A percentile compares a stretch with the other conserved stretches of the same genome.
These are phyloP conservation scores for Poeciliopsis paucimaculata DNA, from an alignment of 2,797 vertebrate genomes.

Conservation along the genomic window DNA sequence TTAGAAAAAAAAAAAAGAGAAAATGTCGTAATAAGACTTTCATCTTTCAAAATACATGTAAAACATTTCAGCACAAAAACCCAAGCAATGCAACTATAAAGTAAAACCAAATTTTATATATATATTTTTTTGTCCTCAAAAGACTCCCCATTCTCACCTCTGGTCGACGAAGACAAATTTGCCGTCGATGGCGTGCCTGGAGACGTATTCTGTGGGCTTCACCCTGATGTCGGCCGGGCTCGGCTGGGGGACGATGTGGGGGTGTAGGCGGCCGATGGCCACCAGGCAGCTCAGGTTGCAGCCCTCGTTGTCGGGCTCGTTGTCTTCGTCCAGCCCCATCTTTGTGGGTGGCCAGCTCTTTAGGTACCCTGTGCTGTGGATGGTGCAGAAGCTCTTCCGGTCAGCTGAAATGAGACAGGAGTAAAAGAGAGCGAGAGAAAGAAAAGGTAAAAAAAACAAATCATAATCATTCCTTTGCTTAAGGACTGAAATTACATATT, in stretches of 20 bases:
- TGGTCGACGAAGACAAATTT: slow-evolving; percentile 99
- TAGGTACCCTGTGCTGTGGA: slow-evolving; percentile 98
- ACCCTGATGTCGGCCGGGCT: slow-evolving; percentile 92
- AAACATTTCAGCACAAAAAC: not conserved
- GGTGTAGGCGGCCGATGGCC: slow-evolving; percentile 94
- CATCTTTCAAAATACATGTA: not conserved
- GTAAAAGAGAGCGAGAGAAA: not conserved
- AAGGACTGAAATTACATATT: not conserved
- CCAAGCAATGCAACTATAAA: not conserved
- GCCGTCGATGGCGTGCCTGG: slow-evolving; percentile 95
- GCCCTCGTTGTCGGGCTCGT: slow-evolving; percentile 95
- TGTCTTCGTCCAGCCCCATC: slow-evolving; percentile 97
- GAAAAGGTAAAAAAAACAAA: not conserved
- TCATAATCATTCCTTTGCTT: not conserved
- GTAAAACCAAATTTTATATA: not conserved
- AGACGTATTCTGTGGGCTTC: slow-evolving; percentile 96
- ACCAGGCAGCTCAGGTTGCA: slow-evolving; percentile 98
- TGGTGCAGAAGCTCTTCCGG: slow-evolving; percentile 99
- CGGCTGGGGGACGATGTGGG: slow-evolving; percentile 91
- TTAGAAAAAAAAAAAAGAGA: not conserved
- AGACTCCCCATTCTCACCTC: slow-evolving; percentile 83
- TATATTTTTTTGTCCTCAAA: too few relatives aligned
- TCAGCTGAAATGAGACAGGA: slow-evolving; percentile 81
- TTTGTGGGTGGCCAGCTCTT: slow-evolving; percentile 99
- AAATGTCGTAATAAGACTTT: not conserved